A percentile compares a stretch with the other conserved stretches of the same genome.
phyloP scores from a whole-genome alignment of 2,888 invertebrate genomes.

The Acleris holmiana region DNA sequence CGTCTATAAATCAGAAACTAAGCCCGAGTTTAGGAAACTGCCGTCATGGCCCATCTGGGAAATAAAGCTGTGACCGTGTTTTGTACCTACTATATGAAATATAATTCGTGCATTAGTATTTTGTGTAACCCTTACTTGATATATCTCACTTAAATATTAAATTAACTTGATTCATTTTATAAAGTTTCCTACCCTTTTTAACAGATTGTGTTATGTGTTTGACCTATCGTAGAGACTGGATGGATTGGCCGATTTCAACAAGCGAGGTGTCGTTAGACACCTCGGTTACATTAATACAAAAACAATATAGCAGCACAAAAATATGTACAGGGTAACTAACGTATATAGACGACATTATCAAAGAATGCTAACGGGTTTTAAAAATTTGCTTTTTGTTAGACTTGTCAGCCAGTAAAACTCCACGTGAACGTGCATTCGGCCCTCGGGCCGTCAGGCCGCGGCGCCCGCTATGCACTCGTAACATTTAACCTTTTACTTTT shows the following conservation, averaged over 20 bases:
- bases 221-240: too few species aligned
- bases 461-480: slow-evolving; percentile 59
- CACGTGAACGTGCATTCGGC: slow-evolving; percentile 16
- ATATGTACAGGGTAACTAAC: too few species aligned
- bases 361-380: too few species aligned
- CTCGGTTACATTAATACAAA: too few species aligned
- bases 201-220: too few species aligned
- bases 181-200: slow-evolving; percentile 10
- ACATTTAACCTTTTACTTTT: slow-evolving; percentile 78
- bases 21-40: slow-evolving; percentile 31
- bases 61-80: slow-evolving; percentile 32
- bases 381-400: too few species aligned
- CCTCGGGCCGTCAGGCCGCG: slow-evolving; percentile 20
- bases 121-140: neutral
- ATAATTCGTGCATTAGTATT: neutral
- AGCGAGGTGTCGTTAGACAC: too few species aligned
- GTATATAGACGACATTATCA: too few species aligned
- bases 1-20: slow-evolving; percentile 32
- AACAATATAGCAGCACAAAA: too few species aligned
- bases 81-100: slow-evolving; percentile 2
- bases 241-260: too few species aligned
- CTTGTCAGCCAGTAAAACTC: slow-evolving; percentile 10
- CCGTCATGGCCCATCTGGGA: slow-evolving; percentile 32
- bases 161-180: neutral
- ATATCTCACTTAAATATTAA: neutral